These are phyloP conservation scores for Spea bombifrons DNA, from an alignment of 2,113 vertebrate species.

Conservation along the genomic window DNA sequence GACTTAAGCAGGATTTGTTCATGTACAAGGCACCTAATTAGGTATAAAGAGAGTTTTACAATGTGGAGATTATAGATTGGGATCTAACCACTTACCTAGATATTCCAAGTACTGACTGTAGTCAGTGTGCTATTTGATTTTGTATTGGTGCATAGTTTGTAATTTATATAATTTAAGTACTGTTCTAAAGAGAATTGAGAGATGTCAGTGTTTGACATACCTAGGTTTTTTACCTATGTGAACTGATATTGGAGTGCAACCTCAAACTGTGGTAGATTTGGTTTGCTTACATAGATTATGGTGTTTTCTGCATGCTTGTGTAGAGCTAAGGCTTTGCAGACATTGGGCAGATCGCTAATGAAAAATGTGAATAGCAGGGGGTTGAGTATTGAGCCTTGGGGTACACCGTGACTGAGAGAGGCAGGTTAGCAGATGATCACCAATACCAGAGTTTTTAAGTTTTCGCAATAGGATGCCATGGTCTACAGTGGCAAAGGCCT, in stretches of 20 bases:
- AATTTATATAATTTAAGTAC: not conserved
- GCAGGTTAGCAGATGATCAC: not conserved
- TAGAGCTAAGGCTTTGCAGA: not conserved
- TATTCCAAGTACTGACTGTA: not conserved
- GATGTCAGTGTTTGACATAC: not conserved
- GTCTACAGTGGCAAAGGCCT: not conserved
- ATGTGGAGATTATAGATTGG: constrained; percentile 10
- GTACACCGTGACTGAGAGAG: not conserved
- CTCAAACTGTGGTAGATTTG: not conserved
- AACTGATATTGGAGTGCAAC: not conserved
- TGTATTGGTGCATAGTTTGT: not conserved
- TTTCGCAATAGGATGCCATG: not conserved
- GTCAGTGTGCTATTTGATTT: not conserved
- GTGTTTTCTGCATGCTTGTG: not conserved
- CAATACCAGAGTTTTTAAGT: not conserved
- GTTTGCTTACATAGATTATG: not conserved
- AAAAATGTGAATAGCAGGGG: not conserved
- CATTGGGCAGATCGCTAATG: not conserved
- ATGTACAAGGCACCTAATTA: constrained; percentile 4
- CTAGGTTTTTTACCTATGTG: not conserved
- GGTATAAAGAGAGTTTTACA: constrained; percentile 19
- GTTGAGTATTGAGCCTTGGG: not conserved
- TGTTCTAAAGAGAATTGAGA: not conserved
- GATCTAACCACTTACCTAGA: not conserved
- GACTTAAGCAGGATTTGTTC: not conserved